Evolutionary conservation across 2,888 invertebrate species (phyloP).

Genomic region (Catotricha subobsoleta): DNA sequence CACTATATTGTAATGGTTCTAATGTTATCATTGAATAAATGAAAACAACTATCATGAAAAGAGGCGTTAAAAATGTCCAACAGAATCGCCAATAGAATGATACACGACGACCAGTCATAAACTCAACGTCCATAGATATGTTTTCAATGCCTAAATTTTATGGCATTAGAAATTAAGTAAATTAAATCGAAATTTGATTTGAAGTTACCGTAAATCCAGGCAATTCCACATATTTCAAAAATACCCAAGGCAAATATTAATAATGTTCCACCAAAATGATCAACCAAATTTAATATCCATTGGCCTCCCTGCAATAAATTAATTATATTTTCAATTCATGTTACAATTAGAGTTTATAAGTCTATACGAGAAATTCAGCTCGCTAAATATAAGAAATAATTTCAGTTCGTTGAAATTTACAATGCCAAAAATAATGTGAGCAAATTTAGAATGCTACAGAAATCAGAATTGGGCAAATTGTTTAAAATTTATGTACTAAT

Average conservation of each 20-base stretch:
- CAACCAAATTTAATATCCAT: conserved; percentile 38
- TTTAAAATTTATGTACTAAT: no score
- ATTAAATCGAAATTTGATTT: background rate
- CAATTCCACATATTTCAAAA: conserved; percentile 35
- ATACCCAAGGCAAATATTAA: conserved; percentile 39
- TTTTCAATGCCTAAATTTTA: conserved; percentile 40
- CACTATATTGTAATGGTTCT: conserved; percentile 39
- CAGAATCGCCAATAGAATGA: conserved; percentile 58
- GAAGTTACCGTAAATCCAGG: conserved; percentile 44
- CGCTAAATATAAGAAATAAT: no score
- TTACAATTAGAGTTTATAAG: no score
- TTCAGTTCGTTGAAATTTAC: no score
- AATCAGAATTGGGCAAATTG: no score
- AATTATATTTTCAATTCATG: background rate
- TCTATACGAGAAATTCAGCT: no score
- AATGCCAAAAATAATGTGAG: no score
- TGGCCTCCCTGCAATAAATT: conserved; percentile 36
- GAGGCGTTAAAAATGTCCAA: conserved; percentile 55
- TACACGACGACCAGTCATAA: conserved; percentile 48
- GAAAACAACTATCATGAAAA: conserved; percentile 47
- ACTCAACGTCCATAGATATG: conserved; percentile 52
- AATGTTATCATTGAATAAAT: conserved; percentile 45
- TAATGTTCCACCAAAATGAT: conserved; percentile 43
- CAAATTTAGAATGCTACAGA: no score
- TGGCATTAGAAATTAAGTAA: background rate